A percentile compares a stretch with the other conserved stretches of the same genome.
These are phyloP conservation scores for Protophormia terraenovae DNA, from an alignment of 2,888 invertebrate genomes.

Conservation along the genomic window DNA sequence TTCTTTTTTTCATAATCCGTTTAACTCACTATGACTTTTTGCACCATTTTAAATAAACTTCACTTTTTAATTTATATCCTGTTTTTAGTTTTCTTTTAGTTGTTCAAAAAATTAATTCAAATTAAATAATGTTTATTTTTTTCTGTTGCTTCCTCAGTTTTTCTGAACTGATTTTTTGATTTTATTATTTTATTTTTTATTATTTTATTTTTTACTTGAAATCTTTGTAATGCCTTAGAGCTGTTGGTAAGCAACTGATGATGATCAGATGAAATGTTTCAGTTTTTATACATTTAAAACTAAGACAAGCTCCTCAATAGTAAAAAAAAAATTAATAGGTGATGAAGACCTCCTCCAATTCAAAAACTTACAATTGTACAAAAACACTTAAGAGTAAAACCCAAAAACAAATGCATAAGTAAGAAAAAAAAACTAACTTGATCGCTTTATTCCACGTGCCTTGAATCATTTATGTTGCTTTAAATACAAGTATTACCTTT, in stretches of 20 bases:
- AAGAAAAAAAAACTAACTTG: background rate
- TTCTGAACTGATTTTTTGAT: conserved; percentile 6
- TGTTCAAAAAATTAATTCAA: background rate
- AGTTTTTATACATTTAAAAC: conserved; percentile 55
- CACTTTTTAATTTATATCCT: background rate
- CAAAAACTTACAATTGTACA: background rate
- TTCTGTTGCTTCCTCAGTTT: background rate
- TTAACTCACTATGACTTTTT: conserved; percentile 54
- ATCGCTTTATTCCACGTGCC: conserved; percentile 17
- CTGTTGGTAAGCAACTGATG: conserved; percentile 50
- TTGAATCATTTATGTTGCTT: background rate
- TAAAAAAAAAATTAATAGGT: background rate
- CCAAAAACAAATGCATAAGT: background rate
- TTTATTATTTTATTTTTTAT: background rate
- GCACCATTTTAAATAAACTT: conserved; percentile 24
- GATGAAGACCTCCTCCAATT: background rate
- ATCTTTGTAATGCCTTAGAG: conserved; percentile 8
- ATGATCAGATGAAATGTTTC: conserved; percentile 36
- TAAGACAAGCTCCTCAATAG: background rate
- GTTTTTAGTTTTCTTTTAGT: background rate
- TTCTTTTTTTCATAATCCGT: background rate
- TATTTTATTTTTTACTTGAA: background rate
- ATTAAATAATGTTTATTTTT: no score
- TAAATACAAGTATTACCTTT: background rate
- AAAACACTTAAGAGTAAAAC: background rate